phyloP scores from a whole-genome alignment of 2,113 vertebrate genomes.

The Dolichotis patagonum region DNA sequence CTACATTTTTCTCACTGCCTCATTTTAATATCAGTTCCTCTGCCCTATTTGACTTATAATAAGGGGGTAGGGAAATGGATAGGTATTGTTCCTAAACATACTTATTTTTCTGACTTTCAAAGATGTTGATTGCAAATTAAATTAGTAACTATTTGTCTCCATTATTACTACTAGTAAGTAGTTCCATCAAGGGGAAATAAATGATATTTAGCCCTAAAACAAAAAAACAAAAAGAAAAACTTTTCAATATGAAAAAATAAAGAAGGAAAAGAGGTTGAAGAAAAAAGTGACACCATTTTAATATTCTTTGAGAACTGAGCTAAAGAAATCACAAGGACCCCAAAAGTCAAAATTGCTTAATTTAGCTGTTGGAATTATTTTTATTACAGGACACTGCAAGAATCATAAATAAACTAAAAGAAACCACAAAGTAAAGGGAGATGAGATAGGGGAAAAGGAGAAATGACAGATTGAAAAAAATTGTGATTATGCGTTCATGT shows the following conservation, averaged over 20 bases:
- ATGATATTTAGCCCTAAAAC: background rate
- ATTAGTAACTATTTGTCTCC: background rate
- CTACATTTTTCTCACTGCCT: background rate
- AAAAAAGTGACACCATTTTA: background rate
- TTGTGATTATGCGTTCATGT: too few species aligned
- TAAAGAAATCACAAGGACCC: background rate
- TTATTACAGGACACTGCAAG: background rate
- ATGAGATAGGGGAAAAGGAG: background rate
- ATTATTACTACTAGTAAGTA: background rate
- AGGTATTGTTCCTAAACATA: background rate
- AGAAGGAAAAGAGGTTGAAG: background rate
- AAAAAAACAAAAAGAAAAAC: background rate
- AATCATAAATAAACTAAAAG: background rate
- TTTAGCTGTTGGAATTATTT: background rate
- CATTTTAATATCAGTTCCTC: background rate
- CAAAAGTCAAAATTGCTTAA: background rate
- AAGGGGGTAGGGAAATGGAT: background rate
- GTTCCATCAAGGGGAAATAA: background rate
- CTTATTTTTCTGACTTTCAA: background rate
- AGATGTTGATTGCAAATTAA: background rate
- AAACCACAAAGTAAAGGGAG: background rate
- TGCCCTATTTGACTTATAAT: background rate
- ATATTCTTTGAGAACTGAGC: background rate
- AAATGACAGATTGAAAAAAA: background rate
- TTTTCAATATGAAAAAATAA: background rate